Conservation (phyloP, 2,797 vertebrate genomes). For the Macropus fuliginosus region DNA sequence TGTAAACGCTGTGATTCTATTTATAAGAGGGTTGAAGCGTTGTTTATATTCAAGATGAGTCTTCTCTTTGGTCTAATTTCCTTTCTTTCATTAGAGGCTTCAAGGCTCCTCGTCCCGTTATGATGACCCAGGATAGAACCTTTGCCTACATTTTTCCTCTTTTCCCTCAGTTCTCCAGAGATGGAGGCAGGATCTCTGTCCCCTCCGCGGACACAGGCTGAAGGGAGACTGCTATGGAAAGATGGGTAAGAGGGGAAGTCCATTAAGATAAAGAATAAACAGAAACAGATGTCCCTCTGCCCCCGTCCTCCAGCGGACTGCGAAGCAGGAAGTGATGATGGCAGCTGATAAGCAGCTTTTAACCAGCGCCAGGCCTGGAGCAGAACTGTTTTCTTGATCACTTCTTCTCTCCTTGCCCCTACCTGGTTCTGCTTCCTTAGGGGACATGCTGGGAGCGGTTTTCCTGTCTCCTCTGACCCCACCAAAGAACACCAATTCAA, state of each 20-base stretch:
- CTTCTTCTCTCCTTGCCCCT: neutral
- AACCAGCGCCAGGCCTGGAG: conserved; percentile 15
- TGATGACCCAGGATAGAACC: neutral
- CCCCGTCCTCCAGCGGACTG: neutral
- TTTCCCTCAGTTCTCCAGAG: neutral
- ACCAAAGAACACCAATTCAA: neutral
- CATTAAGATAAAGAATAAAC: conserved; percentile 70
- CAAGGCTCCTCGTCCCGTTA: neutral
- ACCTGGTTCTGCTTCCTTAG: neutral
- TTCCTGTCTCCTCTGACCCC: neutral
- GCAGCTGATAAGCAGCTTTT: conserved; percentile 55
- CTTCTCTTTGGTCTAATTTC: neutral
- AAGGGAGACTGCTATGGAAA: neutral
- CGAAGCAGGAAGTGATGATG: conserved; percentile 45
- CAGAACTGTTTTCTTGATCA: neutral
- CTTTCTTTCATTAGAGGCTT: conserved; percentile 10
- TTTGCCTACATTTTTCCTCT: neutral
- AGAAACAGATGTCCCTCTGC: conserved; percentile 57
- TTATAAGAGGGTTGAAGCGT: neutral
- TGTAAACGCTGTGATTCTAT: neutral
- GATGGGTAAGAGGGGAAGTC: conserved; percentile 1
- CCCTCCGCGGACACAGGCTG: neutral
- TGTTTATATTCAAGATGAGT: neutral
- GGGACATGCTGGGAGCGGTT: neutral
- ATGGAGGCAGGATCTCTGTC: neutral